Evolutionary conservation across 2,797 vertebrate genomes (phyloP).

Genomic region (Eidolon dupreanum): DNA sequence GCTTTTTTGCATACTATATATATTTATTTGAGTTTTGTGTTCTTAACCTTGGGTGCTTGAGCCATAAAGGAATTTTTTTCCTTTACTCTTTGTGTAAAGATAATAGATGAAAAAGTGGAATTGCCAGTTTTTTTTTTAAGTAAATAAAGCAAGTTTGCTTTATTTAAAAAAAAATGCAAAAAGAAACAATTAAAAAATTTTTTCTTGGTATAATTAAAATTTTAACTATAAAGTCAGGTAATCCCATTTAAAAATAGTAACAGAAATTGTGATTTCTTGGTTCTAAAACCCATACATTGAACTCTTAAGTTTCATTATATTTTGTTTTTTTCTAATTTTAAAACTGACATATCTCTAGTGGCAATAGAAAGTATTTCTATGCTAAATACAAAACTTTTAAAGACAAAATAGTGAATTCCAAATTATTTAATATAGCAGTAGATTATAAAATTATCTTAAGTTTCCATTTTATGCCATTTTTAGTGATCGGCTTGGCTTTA

Average conservation of each 20-base stretch:
- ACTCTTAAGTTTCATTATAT: slow-evolving; percentile 2
- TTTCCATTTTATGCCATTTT: slow-evolving; percentile 57
- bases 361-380: slow-evolving; percentile 47
- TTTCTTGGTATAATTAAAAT: slow-evolving; percentile 51
- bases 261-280: slow-evolving; percentile 39
- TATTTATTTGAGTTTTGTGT: slow-evolving; percentile 82
- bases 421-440: slow-evolving; percentile 53
- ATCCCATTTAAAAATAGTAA: slow-evolving; percentile 39
- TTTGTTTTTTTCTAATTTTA: slow-evolving; percentile 59
- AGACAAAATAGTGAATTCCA: slow-evolving; percentile 25
- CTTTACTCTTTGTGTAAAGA: slow-evolving; percentile 80
- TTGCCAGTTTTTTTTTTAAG: slow-evolving; percentile 71
- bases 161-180: slow-evolving; percentile 52
- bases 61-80: slow-evolving; percentile 61
- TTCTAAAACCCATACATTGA: slow-evolving; percentile 47
- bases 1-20: slow-evolving; percentile 73
- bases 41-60: slow-evolving; percentile 66
- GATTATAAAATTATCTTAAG: slow-evolving; percentile 52
- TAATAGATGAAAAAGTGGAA: slow-evolving; percentile 79
- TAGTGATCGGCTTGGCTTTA: slow-evolving; percentile 53
- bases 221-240: slow-evolving; percentile 14
- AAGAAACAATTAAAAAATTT: background rate
- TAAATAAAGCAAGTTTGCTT: slow-evolving; percentile 71
- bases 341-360: slow-evolving; percentile 26
- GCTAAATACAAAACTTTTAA: slow-evolving; percentile 54